phyloP scores from a whole-genome alignment of 2,888 invertebrate genomes.

The Hymenopus coronatus region DNA sequence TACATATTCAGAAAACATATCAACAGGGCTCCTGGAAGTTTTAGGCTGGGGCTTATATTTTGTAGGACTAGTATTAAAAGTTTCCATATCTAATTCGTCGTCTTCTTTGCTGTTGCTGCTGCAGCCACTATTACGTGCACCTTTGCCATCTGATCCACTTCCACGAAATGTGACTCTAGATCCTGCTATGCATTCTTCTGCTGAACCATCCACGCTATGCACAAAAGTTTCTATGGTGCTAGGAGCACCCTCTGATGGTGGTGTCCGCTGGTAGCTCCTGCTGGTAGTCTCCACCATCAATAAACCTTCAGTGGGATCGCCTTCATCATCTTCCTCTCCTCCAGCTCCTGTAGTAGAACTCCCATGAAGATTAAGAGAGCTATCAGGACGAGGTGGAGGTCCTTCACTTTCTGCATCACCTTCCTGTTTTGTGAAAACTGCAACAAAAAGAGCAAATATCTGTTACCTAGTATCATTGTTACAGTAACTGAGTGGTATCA shows the following conservation, averaged over 20 bases:
- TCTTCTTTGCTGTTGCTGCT: slow-evolving; percentile 22
- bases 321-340: slow-evolving; percentile 14
- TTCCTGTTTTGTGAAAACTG: slow-evolving; percentile 62
- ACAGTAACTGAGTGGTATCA: too few relatives aligned
- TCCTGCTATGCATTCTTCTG: slow-evolving; percentile 18
- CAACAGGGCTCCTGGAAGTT: background rate
- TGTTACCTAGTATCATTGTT: too few relatives aligned
- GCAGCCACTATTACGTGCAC: background rate
- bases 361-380: slow-evolving; percentile 40
- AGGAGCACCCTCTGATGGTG: slow-evolving; percentile 31
- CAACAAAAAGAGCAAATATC: slow-evolving; percentile 4
- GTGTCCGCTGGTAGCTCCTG: slow-evolving; percentile 7
- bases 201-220: slow-evolving; percentile 38
- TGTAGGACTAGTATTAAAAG: slow-evolving; percentile 51
- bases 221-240: slow-evolving; percentile 43
- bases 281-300: slow-evolving; percentile 26
- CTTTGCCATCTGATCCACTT: background rate
- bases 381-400: slow-evolving; percentile 42
- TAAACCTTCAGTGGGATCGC: slow-evolving; percentile 35
- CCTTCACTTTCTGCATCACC: slow-evolving; percentile 64
- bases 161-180: background rate
- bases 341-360: slow-evolving; percentile 46
- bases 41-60: slow-evolving; percentile 41
- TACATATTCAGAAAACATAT: slow-evolving; percentile 31
- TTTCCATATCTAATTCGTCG: slow-evolving; percentile 49